Percentiles rank a stretch among this genome's conserved stretches.
phyloP scores from a whole-genome alignment of 2,113 vertebrate genomes.

The Ammospiza caudacuta region DNA sequence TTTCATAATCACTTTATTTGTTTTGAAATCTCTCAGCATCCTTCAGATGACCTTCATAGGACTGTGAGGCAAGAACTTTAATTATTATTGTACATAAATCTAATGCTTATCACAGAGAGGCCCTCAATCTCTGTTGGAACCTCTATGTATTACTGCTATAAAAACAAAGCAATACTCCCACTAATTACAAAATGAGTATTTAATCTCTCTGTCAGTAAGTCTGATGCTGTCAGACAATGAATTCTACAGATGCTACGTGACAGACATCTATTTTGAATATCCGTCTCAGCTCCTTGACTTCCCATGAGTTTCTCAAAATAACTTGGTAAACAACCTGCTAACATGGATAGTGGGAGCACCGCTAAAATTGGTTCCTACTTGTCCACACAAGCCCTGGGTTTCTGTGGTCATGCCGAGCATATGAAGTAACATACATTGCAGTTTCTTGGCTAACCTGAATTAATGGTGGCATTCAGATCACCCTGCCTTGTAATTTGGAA shows the following conservation, averaged over 20 bases:
- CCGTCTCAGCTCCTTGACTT: slow-evolving; percentile 34
- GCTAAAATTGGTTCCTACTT: slow-evolving; percentile 54
- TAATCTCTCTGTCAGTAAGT: slow-evolving; percentile 1
- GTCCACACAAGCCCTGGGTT: slow-evolving; percentile 44
- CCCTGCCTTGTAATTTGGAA: neutral
- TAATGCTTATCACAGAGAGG: slow-evolving; percentile 51
- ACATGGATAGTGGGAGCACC: neutral
- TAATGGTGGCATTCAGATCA: slow-evolving; percentile 21
- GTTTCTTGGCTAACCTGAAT: slow-evolving; percentile 2
- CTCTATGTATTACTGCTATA: slow-evolving; percentile 18
- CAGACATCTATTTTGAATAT: slow-evolving; percentile 47
- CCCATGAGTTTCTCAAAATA: slow-evolving; percentile 56
- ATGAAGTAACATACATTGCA: neutral
- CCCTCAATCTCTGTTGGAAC: slow-evolving; percentile 15
- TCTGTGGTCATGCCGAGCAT: neutral
- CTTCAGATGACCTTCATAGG: slow-evolving; percentile 51
- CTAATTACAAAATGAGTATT: slow-evolving; percentile 50
- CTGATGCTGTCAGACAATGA: slow-evolving; percentile 34
- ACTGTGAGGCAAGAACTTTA: slow-evolving; percentile 38
- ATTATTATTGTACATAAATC: slow-evolving; percentile 58
- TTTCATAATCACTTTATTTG: slow-evolving; percentile 54
- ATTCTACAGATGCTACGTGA: slow-evolving; percentile 32
- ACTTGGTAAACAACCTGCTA: slow-evolving; percentile 50
- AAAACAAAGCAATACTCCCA: slow-evolving; percentile 44
- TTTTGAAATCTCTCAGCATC: slow-evolving; percentile 60